These are phyloP conservation scores for Morelia viridis DNA, from an alignment of 2,797 vertebrate species.

Conservation along the genomic window DNA sequence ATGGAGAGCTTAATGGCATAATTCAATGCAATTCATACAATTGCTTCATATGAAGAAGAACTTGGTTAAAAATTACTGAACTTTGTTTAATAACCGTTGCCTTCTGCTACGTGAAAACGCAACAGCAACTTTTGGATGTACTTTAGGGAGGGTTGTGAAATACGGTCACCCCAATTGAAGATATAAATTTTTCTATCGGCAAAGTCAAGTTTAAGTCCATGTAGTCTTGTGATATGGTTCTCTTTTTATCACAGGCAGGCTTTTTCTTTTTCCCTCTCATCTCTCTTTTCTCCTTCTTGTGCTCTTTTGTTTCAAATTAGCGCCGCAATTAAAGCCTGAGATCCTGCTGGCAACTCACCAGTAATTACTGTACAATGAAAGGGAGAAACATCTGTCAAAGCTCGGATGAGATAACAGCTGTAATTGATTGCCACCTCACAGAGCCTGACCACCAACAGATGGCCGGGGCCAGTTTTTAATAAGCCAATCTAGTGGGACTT, in stretches of 20 bases:
- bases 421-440: slow-evolving; percentile 71
- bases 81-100: neutral
- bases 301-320: slow-evolving; percentile 71
- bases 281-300: slow-evolving; percentile 47
- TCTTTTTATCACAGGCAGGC: slow-evolving; percentile 49
- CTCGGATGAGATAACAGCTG: slow-evolving; percentile 72
- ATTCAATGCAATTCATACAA: too few species aligned
- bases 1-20: too few species aligned
- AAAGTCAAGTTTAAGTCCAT: slow-evolving; percentile 49
- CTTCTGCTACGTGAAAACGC: neutral
- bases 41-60: neutral
- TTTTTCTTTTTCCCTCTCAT: slow-evolving; percentile 52
- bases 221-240: neutral
- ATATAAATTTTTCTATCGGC: slow-evolving; percentile 1
- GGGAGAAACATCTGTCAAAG: slow-evolving; percentile 72
- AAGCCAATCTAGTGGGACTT: neutral
- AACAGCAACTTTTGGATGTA: neutral
- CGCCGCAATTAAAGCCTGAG: slow-evolving; percentile 68
- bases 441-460: slow-evolving; percentile 72
- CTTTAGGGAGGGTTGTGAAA: neutral
- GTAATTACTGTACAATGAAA: slow-evolving; percentile 72
- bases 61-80: neutral
- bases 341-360: slow-evolving; percentile 69
- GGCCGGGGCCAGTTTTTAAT: slow-evolving; percentile 57
- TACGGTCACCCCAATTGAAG: neutral